Evolutionary conservation across 2,888 invertebrate genomes (phyloP).

Genomic region (Gymnocheta viridis): DNA sequence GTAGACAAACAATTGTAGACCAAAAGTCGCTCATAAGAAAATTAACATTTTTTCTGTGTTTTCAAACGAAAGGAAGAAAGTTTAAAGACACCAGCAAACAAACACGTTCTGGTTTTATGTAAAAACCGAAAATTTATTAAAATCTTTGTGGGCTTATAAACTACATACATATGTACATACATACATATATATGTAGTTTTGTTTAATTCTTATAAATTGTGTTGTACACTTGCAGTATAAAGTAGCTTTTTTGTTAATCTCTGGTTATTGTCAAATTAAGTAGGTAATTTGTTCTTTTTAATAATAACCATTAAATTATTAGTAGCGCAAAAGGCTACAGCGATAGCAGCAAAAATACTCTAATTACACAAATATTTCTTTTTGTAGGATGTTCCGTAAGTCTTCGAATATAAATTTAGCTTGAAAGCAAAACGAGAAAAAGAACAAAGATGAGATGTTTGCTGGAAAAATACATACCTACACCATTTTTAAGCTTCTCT

Average conservation of each 20-base stretch:
- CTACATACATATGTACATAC: background rate
- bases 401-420: background rate
- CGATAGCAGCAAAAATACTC: background rate
- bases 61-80: background rate
- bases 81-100: background rate
- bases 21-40: background rate
- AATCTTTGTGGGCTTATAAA: background rate
- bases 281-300: background rate
- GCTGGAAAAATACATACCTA: too few species aligned
- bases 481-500: too few species aligned
- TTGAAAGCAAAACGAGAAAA: too few species aligned
- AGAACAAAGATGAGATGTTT: too few species aligned
- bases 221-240: background rate
- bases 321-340: background rate
- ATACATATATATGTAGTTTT: background rate
- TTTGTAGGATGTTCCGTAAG: background rate
- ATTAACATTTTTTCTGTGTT: background rate
- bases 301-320: background rate
- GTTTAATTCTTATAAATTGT: background rate
- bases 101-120: background rate
- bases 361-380: background rate
- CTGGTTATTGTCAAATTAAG: background rate
- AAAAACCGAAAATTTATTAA: background rate
- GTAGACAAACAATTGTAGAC: background rate
- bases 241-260: background rate